A percentile compares a stretch with the other conserved stretches of the same genome.
Conservation (phyloP, 2,888 invertebrate species). For the Balanococcus diminutus region DNA sequence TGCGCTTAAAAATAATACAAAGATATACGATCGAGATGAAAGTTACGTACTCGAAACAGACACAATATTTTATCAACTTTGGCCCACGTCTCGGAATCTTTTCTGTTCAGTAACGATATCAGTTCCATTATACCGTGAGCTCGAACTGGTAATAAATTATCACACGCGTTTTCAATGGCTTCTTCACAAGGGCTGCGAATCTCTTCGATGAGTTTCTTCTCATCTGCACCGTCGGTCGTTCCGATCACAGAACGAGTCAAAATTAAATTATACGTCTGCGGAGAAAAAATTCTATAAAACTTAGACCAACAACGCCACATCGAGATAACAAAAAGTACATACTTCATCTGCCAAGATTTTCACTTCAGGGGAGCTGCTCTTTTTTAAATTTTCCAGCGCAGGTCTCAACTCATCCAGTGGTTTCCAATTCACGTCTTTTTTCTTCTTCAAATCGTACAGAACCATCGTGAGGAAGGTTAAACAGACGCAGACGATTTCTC, state of each 20-base stretch:
- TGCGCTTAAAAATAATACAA: background rate
- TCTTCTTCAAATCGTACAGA: constrained; percentile 40
- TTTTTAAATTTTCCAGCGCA: background rate
- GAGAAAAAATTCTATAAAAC: background rate
- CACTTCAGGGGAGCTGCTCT: constrained; percentile 57
- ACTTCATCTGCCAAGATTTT: constrained; percentile 60
- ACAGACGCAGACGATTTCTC: constrained; percentile 27
- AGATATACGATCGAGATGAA: background rate
- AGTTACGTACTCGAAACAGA: constrained; percentile 70
- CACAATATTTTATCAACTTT: constrained; percentile 72
- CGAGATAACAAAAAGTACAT: no score
- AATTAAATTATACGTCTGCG: constrained; percentile 60
- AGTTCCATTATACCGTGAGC: constrained; percentile 80
- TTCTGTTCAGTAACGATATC: constrained; percentile 72
- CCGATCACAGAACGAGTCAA: constrained; percentile 58
- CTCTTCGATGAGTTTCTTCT: constrained; percentile 45
- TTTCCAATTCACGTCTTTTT: constrained; percentile 25
- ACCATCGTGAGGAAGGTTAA: constrained; percentile 52
- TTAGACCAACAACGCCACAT: background rate
- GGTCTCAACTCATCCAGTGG: background rate
- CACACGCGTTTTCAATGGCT: constrained; percentile 72
- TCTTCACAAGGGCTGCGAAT: constrained; percentile 65
- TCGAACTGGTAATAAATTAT: constrained; percentile 76
- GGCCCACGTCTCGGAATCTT: constrained; percentile 69
- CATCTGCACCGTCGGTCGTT: background rate